Evolutionary conservation across 2,888 invertebrate genomes (phyloP).

Genomic region (Rotaria magnacalcarata): DNA sequence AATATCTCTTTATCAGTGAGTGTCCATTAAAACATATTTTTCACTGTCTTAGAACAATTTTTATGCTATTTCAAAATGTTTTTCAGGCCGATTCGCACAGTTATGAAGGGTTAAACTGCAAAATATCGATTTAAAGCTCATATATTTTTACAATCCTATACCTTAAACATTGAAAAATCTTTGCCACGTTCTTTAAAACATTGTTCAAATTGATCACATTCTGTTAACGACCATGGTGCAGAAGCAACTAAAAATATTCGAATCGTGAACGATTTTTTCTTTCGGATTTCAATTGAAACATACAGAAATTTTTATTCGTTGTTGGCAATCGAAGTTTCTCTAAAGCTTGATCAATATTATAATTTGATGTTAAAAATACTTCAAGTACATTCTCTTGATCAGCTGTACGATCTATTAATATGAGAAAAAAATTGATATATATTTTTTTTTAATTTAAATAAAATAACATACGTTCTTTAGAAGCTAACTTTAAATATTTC

Average conservation of each 20-base stretch:
- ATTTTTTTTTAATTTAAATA: not conserved
- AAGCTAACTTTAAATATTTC: constrained; percentile 23
- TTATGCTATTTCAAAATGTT: no score
- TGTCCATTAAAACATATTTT: no score
- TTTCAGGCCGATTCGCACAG: no score
- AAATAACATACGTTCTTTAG: constrained; percentile 31
- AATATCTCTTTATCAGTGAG: no score
- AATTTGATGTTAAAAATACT: not conserved
- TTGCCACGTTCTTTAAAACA: constrained; percentile 88
- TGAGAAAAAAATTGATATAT: not conserved
- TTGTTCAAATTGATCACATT: constrained; percentile 90
- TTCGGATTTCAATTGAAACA: not conserved
- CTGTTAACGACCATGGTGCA: constrained; percentile 88
- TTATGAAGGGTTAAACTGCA: no score
- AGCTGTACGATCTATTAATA: constrained; percentile 4
- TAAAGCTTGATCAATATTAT: constrained; percentile 23
- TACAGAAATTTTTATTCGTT: constrained; percentile 62
- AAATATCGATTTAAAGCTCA: no score
- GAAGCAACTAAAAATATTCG: not conserved
- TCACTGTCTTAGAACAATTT: no score
- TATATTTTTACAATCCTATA: not conserved
- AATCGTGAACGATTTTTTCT: no score
- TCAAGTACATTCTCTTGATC: constrained; percentile 24
- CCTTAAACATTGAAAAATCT: constrained; percentile 70
- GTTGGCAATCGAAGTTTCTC: constrained; percentile 13